phyloP scores from a whole-genome alignment of 2,113 vertebrate species.

The Pseudopodoces humilis region DNA sequence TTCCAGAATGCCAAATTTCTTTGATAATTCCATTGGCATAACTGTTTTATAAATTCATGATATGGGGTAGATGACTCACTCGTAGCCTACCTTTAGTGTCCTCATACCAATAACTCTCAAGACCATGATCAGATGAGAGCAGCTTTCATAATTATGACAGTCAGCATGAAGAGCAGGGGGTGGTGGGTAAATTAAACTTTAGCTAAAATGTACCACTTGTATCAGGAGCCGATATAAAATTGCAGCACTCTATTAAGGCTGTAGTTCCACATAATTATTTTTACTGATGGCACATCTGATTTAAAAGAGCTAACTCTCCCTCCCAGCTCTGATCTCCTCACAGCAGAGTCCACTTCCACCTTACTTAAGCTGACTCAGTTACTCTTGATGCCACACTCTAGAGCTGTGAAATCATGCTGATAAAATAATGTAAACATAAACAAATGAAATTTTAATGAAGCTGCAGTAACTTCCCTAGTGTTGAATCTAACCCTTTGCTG shows the following conservation, averaged over 20 bases:
- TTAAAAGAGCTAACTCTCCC: background rate
- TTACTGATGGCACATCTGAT: background rate
- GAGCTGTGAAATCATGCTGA: background rate
- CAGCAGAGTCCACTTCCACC: background rate
- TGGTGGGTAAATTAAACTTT: background rate
- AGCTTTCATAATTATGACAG: background rate
- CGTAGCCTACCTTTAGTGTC: background rate
- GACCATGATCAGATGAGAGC: background rate
- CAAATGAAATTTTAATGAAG: background rate
- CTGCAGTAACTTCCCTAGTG: background rate
- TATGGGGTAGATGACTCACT: background rate
- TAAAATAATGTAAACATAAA: background rate
- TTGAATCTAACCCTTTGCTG: background rate
- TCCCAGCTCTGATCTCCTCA: background rate
- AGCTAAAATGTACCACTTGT: background rate
- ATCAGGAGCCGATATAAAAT: background rate
- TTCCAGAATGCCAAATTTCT: background rate
- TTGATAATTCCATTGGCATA: background rate
- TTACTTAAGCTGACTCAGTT: background rate
- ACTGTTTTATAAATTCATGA: background rate
- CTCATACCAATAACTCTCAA: background rate
- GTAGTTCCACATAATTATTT: background rate
- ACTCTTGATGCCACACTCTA: background rate
- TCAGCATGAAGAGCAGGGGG: background rate
- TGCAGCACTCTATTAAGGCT: background rate